These are phyloP conservation scores for Spondyliosoma cantharus DNA, from an alignment of 2,797 vertebrate genomes.

Conservation along the genomic window DNA sequence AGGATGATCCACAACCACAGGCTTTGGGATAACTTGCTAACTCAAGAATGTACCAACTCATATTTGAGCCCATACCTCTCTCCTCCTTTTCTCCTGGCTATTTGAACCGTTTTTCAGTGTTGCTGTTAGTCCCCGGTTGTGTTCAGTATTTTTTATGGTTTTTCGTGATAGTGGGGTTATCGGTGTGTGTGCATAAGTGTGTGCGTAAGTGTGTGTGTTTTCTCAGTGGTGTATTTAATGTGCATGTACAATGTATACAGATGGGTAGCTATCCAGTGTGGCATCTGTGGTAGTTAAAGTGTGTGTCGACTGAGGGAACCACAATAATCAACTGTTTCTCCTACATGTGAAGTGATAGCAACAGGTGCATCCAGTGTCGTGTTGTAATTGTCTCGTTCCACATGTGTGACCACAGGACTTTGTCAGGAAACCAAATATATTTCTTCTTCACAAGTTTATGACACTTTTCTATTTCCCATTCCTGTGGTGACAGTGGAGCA, in stretches of 20 bases:
- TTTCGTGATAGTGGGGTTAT: conserved; percentile 46
- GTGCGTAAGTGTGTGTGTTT: conserved; percentile 13
- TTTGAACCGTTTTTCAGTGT: conserved; percentile 50
- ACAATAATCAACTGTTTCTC: conserved; percentile 24
- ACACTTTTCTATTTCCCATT: background rate
- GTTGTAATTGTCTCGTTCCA: conserved; percentile 49
- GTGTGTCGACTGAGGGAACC: conserved; percentile 13
- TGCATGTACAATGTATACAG: conserved; percentile 61
- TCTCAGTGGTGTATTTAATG: conserved; percentile 54
- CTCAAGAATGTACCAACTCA: conserved; percentile 14
- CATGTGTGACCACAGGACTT: conserved; percentile 17
- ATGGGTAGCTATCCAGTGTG: conserved; percentile 34
- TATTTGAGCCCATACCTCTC: conserved; percentile 41
- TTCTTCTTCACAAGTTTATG: conserved; percentile 8
- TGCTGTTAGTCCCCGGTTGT: conserved; percentile 55
- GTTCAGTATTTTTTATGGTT: conserved; percentile 45
- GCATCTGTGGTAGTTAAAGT: conserved; percentile 31
- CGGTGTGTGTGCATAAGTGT: conserved; percentile 23
- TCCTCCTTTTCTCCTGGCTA: conserved; percentile 30
- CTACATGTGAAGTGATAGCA: conserved; percentile 39
- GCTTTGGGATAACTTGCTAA: conserved; percentile 17
- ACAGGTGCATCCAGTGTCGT: conserved; percentile 51
- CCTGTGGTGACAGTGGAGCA: conserved; percentile 44
- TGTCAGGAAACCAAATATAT: conserved; percentile 12
- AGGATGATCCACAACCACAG: conserved; percentile 7